Conservation (phyloP, 2,888 invertebrate genomes). For the Ashinkailepas kermadecensis region DNA sequence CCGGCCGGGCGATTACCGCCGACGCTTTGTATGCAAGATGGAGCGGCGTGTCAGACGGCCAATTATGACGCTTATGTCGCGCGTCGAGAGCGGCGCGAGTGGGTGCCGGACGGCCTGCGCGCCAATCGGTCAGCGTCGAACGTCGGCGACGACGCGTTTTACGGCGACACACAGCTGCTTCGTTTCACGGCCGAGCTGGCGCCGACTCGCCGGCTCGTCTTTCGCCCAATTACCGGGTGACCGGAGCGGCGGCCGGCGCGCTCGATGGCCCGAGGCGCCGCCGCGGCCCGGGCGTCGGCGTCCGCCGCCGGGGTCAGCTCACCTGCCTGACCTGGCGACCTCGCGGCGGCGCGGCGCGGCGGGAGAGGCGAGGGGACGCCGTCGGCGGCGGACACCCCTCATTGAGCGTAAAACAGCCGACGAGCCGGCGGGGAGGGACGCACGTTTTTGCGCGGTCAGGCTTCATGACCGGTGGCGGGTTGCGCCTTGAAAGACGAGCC, state of each 20-base stretch:
- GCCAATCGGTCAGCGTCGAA: neutral
- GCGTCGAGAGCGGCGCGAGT: neutral
- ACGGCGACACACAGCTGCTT: neutral
- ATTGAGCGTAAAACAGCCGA: neutral
- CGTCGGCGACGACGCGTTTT: neutral
- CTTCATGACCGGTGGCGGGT: neutral
- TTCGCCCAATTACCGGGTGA: neutral
- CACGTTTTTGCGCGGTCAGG: neutral
- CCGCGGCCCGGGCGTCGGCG: neutral
- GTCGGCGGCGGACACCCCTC: conserved; percentile 1
- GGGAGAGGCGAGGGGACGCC: neutral
- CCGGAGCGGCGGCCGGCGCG: neutral
- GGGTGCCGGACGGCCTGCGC: too few species aligned
- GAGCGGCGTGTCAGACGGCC: neutral
- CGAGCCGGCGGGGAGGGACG: neutral
- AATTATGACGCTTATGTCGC: neutral
- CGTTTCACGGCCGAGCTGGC: neutral
- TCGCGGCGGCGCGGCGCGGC: neutral
- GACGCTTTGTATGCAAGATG: conserved; percentile 7
- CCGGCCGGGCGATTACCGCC: neutral
- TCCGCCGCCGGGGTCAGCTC: neutral
- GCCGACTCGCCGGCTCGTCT: neutral
- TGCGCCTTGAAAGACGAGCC: neutral
- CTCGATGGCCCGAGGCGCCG: neutral
- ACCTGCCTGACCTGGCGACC: neutral